Evolutionary conservation across 2,888 invertebrate genomes (phyloP).

Genomic region (Cheilosia vulpina): DNA sequence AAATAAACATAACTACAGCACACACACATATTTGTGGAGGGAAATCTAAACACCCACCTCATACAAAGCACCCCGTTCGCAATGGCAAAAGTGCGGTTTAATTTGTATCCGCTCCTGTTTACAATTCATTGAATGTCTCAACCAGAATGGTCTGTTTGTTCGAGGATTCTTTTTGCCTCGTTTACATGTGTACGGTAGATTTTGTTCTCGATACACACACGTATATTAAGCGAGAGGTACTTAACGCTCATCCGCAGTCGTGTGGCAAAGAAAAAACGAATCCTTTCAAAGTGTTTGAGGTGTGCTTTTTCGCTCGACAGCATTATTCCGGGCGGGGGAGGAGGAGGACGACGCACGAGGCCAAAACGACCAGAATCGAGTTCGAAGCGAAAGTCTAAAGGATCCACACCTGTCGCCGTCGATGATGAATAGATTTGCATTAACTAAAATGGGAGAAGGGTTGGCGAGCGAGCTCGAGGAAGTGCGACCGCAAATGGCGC

Average conservation of each 20-base stretch:
- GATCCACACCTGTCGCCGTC: slow-evolving; percentile 19
- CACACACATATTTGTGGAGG: neutral
- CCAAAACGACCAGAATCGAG: neutral
- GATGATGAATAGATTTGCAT: slow-evolving; percentile 36
- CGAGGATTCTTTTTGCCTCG: slow-evolving; percentile 35
- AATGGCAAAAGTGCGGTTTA: slow-evolving; percentile 40
- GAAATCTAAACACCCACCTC: neutral
- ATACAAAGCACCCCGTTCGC: neutral
- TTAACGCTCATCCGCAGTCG: slow-evolving; percentile 21
- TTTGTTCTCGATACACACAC: slow-evolving; percentile 2
- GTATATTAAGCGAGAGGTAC: slow-evolving; percentile 3
- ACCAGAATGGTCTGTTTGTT: slow-evolving; percentile 50
- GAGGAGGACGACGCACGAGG: too few species aligned
- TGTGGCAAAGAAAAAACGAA: neutral
- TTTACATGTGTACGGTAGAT: slow-evolving; percentile 4
- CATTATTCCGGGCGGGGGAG: neutral
- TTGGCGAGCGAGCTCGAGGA: neutral
- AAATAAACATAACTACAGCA: too few species aligned
- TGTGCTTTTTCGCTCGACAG: neutral
- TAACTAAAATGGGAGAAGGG: neutral
- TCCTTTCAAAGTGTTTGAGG: slow-evolving; percentile 6
- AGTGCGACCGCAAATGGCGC: slow-evolving; percentile 9
- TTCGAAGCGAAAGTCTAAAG: neutral
- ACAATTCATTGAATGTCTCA: slow-evolving; percentile 65
- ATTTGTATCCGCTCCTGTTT: slow-evolving; percentile 62